Evolutionary conservation across 2,113 vertebrate species (phyloP).

Genomic region (Indicator indicator): DNA sequence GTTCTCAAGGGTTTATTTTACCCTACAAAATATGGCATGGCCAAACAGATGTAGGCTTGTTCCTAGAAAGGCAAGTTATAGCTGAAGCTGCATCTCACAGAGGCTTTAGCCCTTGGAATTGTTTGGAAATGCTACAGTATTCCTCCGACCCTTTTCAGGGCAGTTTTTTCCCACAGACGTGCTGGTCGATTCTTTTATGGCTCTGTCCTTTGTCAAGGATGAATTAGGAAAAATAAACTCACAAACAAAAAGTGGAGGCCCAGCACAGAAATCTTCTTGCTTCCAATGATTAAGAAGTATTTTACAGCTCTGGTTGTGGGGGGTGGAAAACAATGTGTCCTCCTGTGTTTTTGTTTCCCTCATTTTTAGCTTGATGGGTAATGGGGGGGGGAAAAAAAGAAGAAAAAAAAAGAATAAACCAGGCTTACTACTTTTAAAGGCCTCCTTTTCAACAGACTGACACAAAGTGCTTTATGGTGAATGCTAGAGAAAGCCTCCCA

Average conservation of each 20-base stretch:
- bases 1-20: constrained; percentile 78
- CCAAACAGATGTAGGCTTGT: constrained; percentile 78
- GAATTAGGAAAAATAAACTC: constrained; percentile 67
- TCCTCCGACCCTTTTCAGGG: constrained; percentile 63
- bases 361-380: not conserved
- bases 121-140: constrained; percentile 59
- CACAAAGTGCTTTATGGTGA: not conserved
- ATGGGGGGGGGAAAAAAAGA: fast-evolving
- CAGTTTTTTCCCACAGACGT: constrained; percentile 61
- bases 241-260: constrained; percentile 62
- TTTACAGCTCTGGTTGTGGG: not conserved
- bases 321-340: constrained; percentile 9
- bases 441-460: not conserved
- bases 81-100: constrained; percentile 34
- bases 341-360: not conserved
- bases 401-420: not conserved
- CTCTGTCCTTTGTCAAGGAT: constrained; percentile 31
- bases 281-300: constrained; percentile 40
- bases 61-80: constrained; percentile 74
- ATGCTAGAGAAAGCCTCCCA: not conserved
- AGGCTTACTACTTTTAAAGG: constrained; percentile 3
- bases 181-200: constrained; percentile 37
- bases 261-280: constrained; percentile 26
- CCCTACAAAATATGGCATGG: constrained; percentile 73
- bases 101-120: constrained; percentile 58